Evolutionary conservation across 2,797 vertebrate species (phyloP).

Genomic region (Hypotaenidia okinawae): DNA sequence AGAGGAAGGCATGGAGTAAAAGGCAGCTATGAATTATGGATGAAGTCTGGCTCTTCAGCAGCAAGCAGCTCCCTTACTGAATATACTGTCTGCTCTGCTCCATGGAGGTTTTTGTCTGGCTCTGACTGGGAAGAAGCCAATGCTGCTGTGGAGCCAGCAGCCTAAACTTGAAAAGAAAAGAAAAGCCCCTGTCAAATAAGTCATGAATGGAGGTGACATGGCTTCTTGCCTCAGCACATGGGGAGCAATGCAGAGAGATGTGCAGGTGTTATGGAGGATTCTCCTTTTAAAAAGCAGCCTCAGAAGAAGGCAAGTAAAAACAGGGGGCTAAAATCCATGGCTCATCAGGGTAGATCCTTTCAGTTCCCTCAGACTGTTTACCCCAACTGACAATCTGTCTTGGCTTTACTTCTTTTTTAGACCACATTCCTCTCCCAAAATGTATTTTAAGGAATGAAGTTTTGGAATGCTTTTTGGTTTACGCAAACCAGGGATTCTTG

Average conservation of each 20-base stretch:
- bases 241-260: not conserved
- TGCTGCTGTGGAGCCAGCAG: not conserved
- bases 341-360: not conserved
- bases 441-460: not conserved
- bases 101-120: not conserved
- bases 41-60: not conserved
- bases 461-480: not conserved
- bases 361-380: not conserved
- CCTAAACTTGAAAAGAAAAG: not conserved
- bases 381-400: not conserved
- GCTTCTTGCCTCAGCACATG: not conserved
- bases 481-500: not conserved
- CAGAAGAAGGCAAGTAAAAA: not conserved
- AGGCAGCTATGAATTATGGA: conserved; percentile 4
- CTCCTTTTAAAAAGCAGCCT: not conserved
- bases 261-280: not conserved
- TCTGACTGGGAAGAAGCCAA: not conserved
- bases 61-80: not conserved
- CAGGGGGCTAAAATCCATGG: not conserved
- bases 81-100: not conserved
- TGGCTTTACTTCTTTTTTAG: not conserved
- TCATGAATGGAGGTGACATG: not conserved
- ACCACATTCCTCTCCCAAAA: not conserved
- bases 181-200: not conserved
- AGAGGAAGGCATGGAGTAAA: not conserved